These are phyloP conservation scores for Tipula confusa DNA, from an alignment of 2,888 invertebrate species.

Conservation along the genomic window DNA sequence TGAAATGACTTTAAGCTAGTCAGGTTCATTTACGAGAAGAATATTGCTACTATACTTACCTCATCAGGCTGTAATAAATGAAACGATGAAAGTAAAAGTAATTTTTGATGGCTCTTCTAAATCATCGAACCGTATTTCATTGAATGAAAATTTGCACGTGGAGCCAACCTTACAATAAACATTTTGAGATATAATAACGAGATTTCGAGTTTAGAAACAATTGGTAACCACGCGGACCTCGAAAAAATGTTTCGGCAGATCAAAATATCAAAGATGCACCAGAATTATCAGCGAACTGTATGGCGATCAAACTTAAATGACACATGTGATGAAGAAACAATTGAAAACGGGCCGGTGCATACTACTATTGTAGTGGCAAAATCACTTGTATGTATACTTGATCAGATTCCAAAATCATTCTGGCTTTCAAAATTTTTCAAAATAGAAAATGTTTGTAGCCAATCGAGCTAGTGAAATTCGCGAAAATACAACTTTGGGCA, in stretches of 20 bases:
- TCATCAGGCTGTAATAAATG: not conserved
- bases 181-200: too few relatives aligned
- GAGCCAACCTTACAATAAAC: too few relatives aligned
- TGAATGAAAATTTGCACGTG: not conserved
- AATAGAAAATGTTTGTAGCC: too few relatives aligned
- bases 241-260: not conserved
- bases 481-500: too few relatives aligned
- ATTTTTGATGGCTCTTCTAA: not conserved
- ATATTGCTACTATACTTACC: not conserved
- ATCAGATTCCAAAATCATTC: too few relatives aligned
- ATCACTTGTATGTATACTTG: too few relatives aligned
- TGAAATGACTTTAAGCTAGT: not conserved
- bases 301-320: not conserved
- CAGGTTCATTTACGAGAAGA: not conserved
- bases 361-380: too few relatives aligned
- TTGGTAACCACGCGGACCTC: not conserved
- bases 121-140: not conserved
- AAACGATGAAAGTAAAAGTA: not conserved
- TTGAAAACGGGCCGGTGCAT: too few relatives aligned
- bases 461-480: too few relatives aligned
- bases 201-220: too few relatives aligned
- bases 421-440: too few relatives aligned
- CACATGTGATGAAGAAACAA: too few relatives aligned
- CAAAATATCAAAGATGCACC: not conserved
- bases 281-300: not conserved